Percentiles rank a stretch among this genome's conserved stretches.
Evolutionary conservation across 1,140 invertebrate species (phyloP).

Genomic region (Chironomus striatipennis): DNA sequence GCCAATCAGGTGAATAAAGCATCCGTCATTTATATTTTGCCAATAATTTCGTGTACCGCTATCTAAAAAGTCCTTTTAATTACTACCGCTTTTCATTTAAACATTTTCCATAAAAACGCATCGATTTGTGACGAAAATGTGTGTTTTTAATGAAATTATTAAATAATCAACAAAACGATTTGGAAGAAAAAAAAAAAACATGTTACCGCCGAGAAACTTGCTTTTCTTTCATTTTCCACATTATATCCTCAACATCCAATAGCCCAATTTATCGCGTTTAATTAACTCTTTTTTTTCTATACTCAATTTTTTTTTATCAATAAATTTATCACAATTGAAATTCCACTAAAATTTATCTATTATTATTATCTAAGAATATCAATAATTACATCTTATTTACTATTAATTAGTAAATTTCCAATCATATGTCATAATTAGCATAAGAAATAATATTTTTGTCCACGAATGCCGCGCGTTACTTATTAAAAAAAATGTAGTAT

Average conservation of each 20-base stretch:
- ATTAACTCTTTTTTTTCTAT: not conserved
- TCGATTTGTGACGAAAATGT: not conserved
- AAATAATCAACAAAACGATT: conserved; percentile 20
- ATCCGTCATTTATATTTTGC: conserved; percentile 32
- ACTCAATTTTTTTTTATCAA: not conserved
- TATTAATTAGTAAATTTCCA: too few species aligned
- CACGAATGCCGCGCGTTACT: not conserved
- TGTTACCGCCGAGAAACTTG: conserved; percentile 21
- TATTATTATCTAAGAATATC: too few species aligned
- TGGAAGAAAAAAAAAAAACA: not conserved
- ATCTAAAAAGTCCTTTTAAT: conserved; percentile 22
- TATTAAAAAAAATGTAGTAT: too few species aligned
- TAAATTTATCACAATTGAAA: not conserved
- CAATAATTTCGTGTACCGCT: conserved; percentile 13
- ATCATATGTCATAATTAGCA: too few species aligned
- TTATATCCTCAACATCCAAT: not conserved
- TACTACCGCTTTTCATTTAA: not conserved
- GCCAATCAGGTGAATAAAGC: conserved; percentile 65
- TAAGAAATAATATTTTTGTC: not conserved
- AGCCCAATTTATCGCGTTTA: not conserved
- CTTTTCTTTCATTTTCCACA: not conserved
- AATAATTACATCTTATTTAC: too few species aligned
- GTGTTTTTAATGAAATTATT: conserved; percentile 11
- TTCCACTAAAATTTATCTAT: too few species aligned
- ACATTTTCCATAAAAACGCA: not conserved